Conservation (phyloP, 2,888 invertebrate species). For the Dugesia japonica region DNA sequence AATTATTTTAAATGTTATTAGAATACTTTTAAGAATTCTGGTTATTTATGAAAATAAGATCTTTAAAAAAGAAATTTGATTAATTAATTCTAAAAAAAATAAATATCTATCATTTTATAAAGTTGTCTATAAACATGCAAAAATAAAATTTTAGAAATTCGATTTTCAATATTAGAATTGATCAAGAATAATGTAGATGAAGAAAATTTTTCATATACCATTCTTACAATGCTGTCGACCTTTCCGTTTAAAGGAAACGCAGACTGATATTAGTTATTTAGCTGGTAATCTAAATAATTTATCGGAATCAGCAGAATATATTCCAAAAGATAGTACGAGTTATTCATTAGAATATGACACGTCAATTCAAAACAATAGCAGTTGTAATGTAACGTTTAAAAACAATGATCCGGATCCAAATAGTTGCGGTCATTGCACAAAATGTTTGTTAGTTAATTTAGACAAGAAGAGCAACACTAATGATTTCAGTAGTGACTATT, state of each 20-base stretch:
- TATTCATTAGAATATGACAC: not conserved
- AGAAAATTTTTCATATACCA: not conserved
- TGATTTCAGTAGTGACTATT: not conserved
- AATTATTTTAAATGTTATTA: too few species aligned
- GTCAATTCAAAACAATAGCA: not conserved
- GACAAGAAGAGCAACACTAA: not conserved
- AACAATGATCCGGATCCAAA: not conserved
- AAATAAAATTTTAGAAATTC: too few species aligned
- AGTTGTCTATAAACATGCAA: too few species aligned
- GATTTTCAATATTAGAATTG: not conserved
- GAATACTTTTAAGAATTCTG: too few species aligned
- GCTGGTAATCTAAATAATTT: not conserved
- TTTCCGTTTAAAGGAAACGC: slow-evolving; percentile 6
- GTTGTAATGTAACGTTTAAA: not conserved
- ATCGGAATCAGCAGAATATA: not conserved
- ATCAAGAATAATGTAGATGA: not conserved
- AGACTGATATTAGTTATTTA: not conserved
- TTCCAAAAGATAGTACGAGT: not conserved
- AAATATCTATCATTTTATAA: too few species aligned
- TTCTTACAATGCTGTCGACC: not conserved
- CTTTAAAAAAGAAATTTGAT: too few species aligned
- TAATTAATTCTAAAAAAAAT: too few species aligned
- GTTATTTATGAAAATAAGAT: too few species aligned
- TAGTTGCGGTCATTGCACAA: slow-evolving; percentile 8
- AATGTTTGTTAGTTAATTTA: not conserved